Percentiles rank a stretch among this genome's conserved stretches.
phyloP scores from a whole-genome alignment of 23 tunicate species.

The Ascidia mentula region DNA sequence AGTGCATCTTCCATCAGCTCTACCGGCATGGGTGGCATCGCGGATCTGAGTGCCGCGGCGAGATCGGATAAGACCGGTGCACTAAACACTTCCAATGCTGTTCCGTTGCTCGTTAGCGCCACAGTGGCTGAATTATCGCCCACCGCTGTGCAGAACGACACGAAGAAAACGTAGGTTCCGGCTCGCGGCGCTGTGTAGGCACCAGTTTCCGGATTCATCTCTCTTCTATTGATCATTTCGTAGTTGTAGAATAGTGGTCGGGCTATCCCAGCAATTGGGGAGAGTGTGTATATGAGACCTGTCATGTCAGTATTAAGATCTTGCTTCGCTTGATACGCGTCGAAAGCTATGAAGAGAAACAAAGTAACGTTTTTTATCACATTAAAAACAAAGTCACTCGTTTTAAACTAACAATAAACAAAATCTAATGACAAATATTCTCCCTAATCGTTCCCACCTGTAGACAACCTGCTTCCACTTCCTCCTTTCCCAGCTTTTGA shows the following conservation, averaged over 20 bases:
- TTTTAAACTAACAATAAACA: no score
- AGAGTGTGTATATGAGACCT: neutral
- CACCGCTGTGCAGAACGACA: neutral
- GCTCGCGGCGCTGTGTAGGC: neutral
- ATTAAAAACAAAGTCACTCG: no score
- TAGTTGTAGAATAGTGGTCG: slow-evolving; percentile 1
- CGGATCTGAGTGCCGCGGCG: neutral
- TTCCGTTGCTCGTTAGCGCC: neutral
- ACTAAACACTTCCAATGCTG: neutral
- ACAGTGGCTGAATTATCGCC: neutral
- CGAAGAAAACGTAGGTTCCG: neutral
- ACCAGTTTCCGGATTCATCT: neutral
- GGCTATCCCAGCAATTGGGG: neutral
- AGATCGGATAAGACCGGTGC: neutral
- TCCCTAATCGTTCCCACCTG: no score
- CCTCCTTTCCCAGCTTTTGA: neutral
- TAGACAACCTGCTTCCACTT: no score
- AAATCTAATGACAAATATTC: no score
- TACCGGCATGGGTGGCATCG: neutral
- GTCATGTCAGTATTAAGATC: neutral
- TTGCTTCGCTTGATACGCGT: neutral
- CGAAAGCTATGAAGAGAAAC: neutral
- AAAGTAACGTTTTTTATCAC: no score
- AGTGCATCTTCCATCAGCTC: neutral
- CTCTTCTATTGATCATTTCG: neutral